Evolutionary conservation across 2,797 vertebrate species (phyloP).

Genomic region (Rhinophrynus dorsalis): DNA sequence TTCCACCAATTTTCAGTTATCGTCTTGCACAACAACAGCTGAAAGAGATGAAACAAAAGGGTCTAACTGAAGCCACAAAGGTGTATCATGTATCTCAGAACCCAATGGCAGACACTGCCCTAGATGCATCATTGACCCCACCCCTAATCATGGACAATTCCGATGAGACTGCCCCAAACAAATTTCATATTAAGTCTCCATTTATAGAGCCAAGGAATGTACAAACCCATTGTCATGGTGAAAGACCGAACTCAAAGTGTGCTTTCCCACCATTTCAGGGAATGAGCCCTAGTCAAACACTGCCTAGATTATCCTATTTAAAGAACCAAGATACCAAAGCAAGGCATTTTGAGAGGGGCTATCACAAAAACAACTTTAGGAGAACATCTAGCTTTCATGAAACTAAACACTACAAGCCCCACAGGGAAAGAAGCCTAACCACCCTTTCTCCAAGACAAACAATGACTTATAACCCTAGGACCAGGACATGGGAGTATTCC

Average conservation of each 20-base stretch:
- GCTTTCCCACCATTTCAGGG: slow-evolving; percentile 64
- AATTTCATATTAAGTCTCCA: slow-evolving; percentile 74
- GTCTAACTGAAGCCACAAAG: slow-evolving; percentile 87
- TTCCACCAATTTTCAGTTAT: slow-evolving; percentile 93
- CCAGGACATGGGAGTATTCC: slow-evolving; percentile 71
- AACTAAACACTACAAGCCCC: slow-evolving; percentile 76
- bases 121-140: slow-evolving; percentile 70
- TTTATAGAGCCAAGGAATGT: slow-evolving; percentile 70
- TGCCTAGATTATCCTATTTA: slow-evolving; percentile 67
- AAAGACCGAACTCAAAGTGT: slow-evolving; percentile 69
- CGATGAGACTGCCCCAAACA: slow-evolving; percentile 62
- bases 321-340: slow-evolving; percentile 79
- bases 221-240: slow-evolving; percentile 54
- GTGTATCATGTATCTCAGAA: slow-evolving; percentile 94
- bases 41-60: slow-evolving; percentile 97
- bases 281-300: slow-evolving; percentile 64
- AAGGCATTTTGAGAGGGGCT: slow-evolving; percentile 74
- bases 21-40: slow-evolving; percentile 93
- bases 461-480: slow-evolving; percentile 75
- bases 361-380: slow-evolving; percentile 77
- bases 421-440: slow-evolving; percentile 92
- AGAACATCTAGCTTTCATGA: slow-evolving; percentile 92
- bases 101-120: slow-evolving; percentile 82
- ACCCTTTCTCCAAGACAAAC: slow-evolving; percentile 76
- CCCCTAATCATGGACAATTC: slow-evolving; percentile 65